Percentiles rank a stretch among this genome's conserved stretches.
These are phyloP conservation scores for Danaus melanippus DNA, from an alignment of 1,140 invertebrate species.

Conservation along the genomic window DNA sequence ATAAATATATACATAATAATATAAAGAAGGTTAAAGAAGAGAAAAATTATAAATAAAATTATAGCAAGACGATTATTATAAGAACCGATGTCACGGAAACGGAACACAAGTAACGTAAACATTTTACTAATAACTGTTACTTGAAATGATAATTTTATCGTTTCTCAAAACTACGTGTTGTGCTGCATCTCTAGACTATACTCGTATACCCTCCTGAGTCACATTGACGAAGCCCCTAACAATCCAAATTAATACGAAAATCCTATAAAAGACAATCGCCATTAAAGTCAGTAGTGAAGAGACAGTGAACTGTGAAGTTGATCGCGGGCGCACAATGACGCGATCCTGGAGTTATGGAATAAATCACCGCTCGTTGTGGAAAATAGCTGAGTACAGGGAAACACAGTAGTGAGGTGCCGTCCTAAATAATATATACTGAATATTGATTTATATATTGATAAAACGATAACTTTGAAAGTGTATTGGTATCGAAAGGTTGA, in stretches of 20 bases:
- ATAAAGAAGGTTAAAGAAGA: too few species aligned
- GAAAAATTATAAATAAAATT: too few species aligned
- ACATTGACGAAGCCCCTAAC: not conserved
- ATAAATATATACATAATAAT: too few species aligned
- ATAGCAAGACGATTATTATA: too few species aligned
- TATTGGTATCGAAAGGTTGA: not conserved
- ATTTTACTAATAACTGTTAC: too few species aligned
- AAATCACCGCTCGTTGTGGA: constrained; percentile 50
- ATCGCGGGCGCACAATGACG: constrained; percentile 22
- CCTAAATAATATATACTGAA: too few species aligned
- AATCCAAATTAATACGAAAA: not conserved
- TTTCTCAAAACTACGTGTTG: too few species aligned
- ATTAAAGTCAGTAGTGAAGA: constrained; percentile 12
- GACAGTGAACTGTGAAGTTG: constrained; percentile 17
- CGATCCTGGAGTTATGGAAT: constrained; percentile 43
- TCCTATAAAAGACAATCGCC: not conserved
- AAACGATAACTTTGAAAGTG: too few species aligned
- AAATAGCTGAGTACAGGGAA: constrained; percentile 50
- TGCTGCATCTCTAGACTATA: not conserved
- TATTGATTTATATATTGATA: too few species aligned
- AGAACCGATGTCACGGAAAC: too few species aligned
- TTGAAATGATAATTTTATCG: too few species aligned
- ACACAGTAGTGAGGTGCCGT: constrained; percentile 12
- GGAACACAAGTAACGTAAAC: too few species aligned
- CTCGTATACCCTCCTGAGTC: not conserved